Conservation (phyloP, 2,113 vertebrate species). For the Notothenia coriiceps region DNA sequence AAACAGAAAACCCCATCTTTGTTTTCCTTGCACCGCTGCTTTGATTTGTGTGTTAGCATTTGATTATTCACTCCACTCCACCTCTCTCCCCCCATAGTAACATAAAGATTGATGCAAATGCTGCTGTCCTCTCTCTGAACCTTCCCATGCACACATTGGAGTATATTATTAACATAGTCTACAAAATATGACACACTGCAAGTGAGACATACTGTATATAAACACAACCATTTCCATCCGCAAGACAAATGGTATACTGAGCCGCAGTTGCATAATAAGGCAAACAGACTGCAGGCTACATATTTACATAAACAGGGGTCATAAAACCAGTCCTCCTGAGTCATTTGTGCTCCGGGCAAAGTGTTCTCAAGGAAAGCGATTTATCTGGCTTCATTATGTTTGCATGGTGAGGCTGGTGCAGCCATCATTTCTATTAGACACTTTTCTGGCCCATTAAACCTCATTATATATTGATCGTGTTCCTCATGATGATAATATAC, state of each 20-base stretch:
- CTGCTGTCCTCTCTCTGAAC: slow-evolving; percentile 69
- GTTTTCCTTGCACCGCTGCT: slow-evolving; percentile 8
- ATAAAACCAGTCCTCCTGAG: slow-evolving; percentile 68
- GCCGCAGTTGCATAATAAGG: slow-evolving; percentile 64
- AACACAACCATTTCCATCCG: slow-evolving; percentile 56
- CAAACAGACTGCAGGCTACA: slow-evolving; percentile 71
- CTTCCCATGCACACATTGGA: slow-evolving; percentile 39
- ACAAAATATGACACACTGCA: slow-evolving; percentile 30
- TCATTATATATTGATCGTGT: slow-evolving; percentile 79
- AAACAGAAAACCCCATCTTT: not conserved
- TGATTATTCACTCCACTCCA: slow-evolving; percentile 4
- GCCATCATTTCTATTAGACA: slow-evolving; percentile 77
- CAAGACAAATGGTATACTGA: slow-evolving; percentile 56
- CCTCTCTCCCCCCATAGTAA: slow-evolving; percentile 37
- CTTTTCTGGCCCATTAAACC: slow-evolving; percentile 80
- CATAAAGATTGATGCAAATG: slow-evolving; percentile 56
- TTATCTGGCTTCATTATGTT: slow-evolving; percentile 76
- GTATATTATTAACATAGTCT: slow-evolving; percentile 60
- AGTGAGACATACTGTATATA: slow-evolving; percentile 38
- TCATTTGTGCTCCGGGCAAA: slow-evolving; percentile 70
- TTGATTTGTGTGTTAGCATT: slow-evolving; percentile 35
- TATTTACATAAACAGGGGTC: slow-evolving; percentile 78
- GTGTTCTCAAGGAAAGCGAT: slow-evolving; percentile 72
- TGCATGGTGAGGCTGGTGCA: slow-evolving; percentile 61
- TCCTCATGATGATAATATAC: slow-evolving; percentile 65